A percentile compares a stretch with the other conserved stretches of the same genome.
Evolutionary conservation across 2,888 invertebrate species (phyloP).

Genomic region (Plusia festucae): DNA sequence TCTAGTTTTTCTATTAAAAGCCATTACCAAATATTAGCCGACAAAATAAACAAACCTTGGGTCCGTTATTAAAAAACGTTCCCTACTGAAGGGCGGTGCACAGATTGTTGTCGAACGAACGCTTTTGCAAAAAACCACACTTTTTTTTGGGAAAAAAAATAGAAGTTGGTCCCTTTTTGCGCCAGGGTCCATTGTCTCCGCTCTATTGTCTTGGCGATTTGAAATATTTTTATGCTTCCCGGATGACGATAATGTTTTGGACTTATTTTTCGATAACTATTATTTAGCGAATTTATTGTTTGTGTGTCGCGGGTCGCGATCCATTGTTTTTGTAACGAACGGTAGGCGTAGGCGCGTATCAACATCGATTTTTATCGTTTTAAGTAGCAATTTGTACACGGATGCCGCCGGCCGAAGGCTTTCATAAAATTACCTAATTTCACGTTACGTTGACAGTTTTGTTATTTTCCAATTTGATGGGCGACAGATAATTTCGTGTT

Average conservation of each 20-base stretch:
- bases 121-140: conserved; percentile 81
- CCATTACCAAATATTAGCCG: conserved; percentile 75
- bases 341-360: conserved; percentile 54
- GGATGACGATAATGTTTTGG: conserved; percentile 87
- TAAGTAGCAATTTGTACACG: conserved; percentile 79
- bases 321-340: conserved; percentile 68
- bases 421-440: conserved; percentile 69
- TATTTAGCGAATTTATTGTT: conserved; percentile 87
- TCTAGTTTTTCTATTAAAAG: conserved; percentile 68
- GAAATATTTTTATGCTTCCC: conserved; percentile 88
- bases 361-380: conserved; percentile 68
- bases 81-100: conserved; percentile 75
- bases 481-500: conserved; percentile 61
- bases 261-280: conserved; percentile 87
- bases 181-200: conserved; percentile 84
- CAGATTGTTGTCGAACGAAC: conserved; percentile 82
- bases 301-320: conserved; percentile 58
- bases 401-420: conserved; percentile 64
- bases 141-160: conserved; percentile 77
- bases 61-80: conserved; percentile 82
- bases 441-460: conserved; percentile 68
- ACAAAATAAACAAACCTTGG: conserved; percentile 84
- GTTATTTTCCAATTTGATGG: conserved; percentile 67
- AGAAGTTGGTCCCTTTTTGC: conserved; percentile 80
- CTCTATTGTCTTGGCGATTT: conserved; percentile 87